phyloP scores from a whole-genome alignment of 2,113 vertebrate species.

The Chrysochloris asiatica region DNA sequence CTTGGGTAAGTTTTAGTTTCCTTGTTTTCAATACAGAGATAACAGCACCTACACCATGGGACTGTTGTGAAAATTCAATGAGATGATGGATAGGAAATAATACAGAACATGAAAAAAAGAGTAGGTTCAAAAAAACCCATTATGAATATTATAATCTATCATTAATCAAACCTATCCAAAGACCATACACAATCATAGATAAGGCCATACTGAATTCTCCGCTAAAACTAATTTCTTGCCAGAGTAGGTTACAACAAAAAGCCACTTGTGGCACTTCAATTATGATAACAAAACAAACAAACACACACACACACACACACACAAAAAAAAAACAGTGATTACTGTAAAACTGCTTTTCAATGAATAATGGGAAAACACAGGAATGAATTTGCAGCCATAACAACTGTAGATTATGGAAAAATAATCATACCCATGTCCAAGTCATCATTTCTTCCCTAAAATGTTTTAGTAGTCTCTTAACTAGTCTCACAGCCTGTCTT shows the following conservation, averaged over 20 bases:
- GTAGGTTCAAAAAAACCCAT: background rate
- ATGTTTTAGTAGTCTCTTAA: background rate
- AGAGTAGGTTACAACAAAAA: conserved; percentile 61
- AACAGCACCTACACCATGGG: background rate
- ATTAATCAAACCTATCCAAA: conserved; percentile 39
- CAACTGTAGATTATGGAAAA: background rate
- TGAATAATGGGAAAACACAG: conserved; percentile 16
- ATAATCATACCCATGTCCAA: background rate
- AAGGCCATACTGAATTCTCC: background rate
- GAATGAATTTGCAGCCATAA: background rate
- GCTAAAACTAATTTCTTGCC: conserved; percentile 63
- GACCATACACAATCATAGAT: background rate
- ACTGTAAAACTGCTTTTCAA: conserved; percentile 51
- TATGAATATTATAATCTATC: background rate
- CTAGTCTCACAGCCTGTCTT: background rate
- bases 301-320: too few relatives aligned
- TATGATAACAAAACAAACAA: too few relatives aligned
- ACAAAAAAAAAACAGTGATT: conserved; percentile 46
- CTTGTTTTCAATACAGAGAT: background rate
- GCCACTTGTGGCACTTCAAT: conserved; percentile 20
- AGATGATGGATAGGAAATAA: background rate
- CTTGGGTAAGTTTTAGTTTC: background rate
- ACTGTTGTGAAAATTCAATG: background rate
- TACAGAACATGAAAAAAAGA: background rate
- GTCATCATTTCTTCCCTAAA: background rate